Evolutionary conservation across 2,797 vertebrate species (phyloP), one percentile per base, ranked within the genome.

Genomic region (Muscicapa comitata): DNA sequence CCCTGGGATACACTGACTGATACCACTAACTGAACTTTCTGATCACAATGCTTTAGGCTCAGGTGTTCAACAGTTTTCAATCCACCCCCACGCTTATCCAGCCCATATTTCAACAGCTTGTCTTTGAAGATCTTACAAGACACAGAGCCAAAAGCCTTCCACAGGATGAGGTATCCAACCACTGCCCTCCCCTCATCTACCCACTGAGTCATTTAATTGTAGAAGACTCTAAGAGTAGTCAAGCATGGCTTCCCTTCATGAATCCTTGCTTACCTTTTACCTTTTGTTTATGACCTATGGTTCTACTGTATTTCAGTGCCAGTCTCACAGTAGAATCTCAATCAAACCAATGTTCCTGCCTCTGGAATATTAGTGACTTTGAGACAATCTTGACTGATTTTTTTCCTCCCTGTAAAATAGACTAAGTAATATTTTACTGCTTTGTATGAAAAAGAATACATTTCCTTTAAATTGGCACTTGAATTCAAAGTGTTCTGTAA

Each of bases 401-500:
- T 86, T 20, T 35, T 35, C 3, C 3, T 59, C 6, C 18, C 43
- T 48, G 11, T 59, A 67, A 80, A 80, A 16, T 6, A 28, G 2
- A 3, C 1, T 51, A 58, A 50, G 16, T 38, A 37, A 28, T 29
- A 77, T 59, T 47, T 58, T 45, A 15, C 3, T 73, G 7, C 17
- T 82, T 48, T 19, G 4, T 40, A 33, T 29, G 19, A 17, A 86
- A 38, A 1, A 51, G 2, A 70, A 35, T 59, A 24, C 0, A 0
- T 61, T 43, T 35, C 12, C 75, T 79, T 85, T 61, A 50, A 62
- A 42, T 11, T 63, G 3, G 1, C 1, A 53, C 3, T 10, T 68
- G 20, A 37, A 61, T 68, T 37, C 28, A 45, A 55, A 42, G 0
- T 38, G 7, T 37, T 51, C 12, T 67, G 9, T 13, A 55, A 90